Conservation (phyloP, 2,797 vertebrate genomes). For the Anguilla obscura region DNA sequence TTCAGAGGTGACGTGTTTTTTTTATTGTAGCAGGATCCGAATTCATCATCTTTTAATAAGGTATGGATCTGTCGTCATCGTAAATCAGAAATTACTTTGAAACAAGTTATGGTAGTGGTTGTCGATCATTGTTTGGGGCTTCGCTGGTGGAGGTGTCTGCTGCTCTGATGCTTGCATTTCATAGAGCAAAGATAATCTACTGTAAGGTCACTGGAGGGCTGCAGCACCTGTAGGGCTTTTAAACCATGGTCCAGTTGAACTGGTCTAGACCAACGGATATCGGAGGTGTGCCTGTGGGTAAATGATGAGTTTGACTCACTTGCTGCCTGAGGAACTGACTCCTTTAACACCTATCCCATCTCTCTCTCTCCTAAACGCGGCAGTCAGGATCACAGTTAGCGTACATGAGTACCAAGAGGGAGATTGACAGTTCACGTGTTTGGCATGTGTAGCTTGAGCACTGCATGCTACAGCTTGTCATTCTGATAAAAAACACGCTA, state of each 20-base stretch:
- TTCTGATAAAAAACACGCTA: no score
- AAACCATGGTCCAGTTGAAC: no score
- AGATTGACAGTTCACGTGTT: background rate
- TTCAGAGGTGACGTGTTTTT: background rate
- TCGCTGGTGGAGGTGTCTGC: background rate
- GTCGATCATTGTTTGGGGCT: background rate
- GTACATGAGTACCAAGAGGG: slow-evolving; percentile 64
- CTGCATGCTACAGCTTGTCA: background rate
- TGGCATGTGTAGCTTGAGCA: background rate
- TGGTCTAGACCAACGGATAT: no score
- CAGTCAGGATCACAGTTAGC: slow-evolving; percentile 65
- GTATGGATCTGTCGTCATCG: background rate
- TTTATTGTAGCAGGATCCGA: slow-evolving; percentile 33
- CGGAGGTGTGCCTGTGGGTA: no score
- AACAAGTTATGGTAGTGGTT: background rate
- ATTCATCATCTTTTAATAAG: slow-evolving; percentile 27
- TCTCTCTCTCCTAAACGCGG: slow-evolving; percentile 53
- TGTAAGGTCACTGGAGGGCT: background rate
- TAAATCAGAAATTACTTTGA: background rate
- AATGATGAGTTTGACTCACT: no score
- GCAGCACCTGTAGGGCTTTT: background rate
- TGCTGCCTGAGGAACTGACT: no score
- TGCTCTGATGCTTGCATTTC: background rate
- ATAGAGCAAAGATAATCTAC: background rate
- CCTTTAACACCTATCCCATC: slow-evolving; percentile 32